Percentiles rank a stretch among this genome's conserved stretches.
Conservation (phyloP, 2,888 invertebrate genomes). For the Lithophane leautieri region DNA sequence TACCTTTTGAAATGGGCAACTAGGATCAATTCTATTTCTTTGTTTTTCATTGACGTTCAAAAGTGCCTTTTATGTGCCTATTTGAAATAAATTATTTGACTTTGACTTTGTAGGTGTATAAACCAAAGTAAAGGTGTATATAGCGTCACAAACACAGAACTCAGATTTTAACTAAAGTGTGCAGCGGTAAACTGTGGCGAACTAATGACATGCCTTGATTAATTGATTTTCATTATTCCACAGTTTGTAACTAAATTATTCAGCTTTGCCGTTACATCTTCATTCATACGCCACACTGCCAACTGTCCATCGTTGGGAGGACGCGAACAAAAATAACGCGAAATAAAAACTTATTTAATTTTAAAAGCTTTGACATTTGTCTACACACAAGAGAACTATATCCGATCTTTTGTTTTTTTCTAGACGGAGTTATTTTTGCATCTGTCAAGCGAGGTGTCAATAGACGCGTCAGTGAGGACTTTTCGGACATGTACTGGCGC, state of each 20-base stretch:
- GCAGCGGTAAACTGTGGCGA: background rate
- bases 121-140: background rate
- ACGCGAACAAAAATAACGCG: conserved; percentile 64
- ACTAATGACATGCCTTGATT: conserved; percentile 38
- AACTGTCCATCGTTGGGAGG: conserved; percentile 25
- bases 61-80: too few species aligned
- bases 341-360: conserved; percentile 72
- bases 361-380: conserved; percentile 78
- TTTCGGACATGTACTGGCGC: conserved; percentile 66
- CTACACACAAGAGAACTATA: conserved; percentile 78
- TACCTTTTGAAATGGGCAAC: too few species aligned
- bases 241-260: conserved; percentile 28
- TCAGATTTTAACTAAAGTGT: background rate
- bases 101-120: background rate
- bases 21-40: too few species aligned
- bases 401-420: conserved; percentile 80
- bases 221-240: conserved; percentile 42
- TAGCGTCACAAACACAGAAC: background rate
- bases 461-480: conserved; percentile 78
- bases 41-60: too few species aligned
- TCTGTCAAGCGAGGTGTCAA: conserved; percentile 77
- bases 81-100: too few species aligned
- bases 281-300: conserved; percentile 47
- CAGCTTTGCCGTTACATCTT: conserved; percentile 12
- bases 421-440: conserved; percentile 78